These are phyloP conservation scores for Sesamia nonagrioides DNA, from an alignment of 1,140 invertebrate genomes.

Conservation along the genomic window DNA sequence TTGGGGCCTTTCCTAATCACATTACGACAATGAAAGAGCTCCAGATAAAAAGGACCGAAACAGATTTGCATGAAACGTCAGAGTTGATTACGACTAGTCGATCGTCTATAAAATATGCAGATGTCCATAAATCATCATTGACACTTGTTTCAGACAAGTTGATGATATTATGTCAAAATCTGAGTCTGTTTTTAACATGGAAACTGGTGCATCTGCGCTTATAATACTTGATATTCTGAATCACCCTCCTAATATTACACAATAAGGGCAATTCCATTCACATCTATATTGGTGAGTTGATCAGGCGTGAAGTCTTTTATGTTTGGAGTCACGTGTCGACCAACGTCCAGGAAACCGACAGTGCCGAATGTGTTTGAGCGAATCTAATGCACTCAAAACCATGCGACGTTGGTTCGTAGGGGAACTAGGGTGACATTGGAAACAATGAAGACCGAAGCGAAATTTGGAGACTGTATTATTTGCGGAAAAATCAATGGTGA, in stretches of 20 bases:
- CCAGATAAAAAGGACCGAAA: slow-evolving; percentile 78
- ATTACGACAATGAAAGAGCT: slow-evolving; percentile 83
- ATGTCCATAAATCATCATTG: slow-evolving; percentile 59
- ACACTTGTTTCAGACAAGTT: slow-evolving; percentile 33
- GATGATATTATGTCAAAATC: neutral
- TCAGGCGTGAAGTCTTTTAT: slow-evolving; percentile 86
- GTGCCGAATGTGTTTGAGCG: slow-evolving; percentile 76
- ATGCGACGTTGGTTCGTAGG: slow-evolving; percentile 70
- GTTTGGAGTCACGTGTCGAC: slow-evolving; percentile 81
- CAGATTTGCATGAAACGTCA: slow-evolving; percentile 85
- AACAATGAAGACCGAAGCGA: slow-evolving; percentile 71
- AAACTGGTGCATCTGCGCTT: slow-evolving; percentile 4
- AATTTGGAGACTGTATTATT: slow-evolving; percentile 76
- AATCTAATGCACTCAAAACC: slow-evolving; percentile 85
- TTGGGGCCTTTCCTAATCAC: slow-evolving; percentile 78
- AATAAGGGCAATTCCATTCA: slow-evolving; percentile 84
- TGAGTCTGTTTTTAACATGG: slow-evolving; percentile 30
- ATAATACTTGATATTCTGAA: slow-evolving; percentile 27
- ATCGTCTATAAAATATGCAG: slow-evolving; percentile 61
- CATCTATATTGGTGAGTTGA: slow-evolving; percentile 73
- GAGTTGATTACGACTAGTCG: slow-evolving; percentile 74
- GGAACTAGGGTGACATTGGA: slow-evolving; percentile 59
- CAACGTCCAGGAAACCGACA: slow-evolving; percentile 81
- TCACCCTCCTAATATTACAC: slow-evolving; percentile 75
- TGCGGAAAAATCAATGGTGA: slow-evolving; percentile 86